These are phyloP conservation scores for Stictonetta naevosa DNA, from an alignment of 2,113 vertebrate species.

Conservation along the genomic window DNA sequence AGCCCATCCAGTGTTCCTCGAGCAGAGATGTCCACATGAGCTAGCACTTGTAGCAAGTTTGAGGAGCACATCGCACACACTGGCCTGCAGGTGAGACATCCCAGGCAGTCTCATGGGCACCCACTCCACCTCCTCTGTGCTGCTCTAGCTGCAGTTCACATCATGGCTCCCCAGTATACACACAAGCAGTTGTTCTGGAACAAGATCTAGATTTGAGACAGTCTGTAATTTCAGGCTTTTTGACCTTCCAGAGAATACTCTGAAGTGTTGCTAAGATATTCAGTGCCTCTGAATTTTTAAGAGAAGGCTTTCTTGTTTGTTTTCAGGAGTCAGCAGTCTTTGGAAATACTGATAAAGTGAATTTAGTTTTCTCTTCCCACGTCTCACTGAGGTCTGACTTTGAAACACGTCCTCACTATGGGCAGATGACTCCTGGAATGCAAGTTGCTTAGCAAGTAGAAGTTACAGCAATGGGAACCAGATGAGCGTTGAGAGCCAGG, in stretches of 20 bases:
- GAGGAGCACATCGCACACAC: background rate
- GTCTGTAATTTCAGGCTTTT: background rate
- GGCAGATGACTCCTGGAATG: background rate
- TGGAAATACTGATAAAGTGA: background rate
- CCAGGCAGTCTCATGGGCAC: accelerated
- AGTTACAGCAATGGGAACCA: background rate
- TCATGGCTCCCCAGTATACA: accelerated
- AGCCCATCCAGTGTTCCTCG: background rate
- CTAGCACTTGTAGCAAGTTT: background rate
- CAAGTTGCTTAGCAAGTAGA: background rate
- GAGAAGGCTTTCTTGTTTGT: background rate
- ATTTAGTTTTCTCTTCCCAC: background rate
- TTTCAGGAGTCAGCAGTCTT: background rate
- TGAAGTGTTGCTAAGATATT: background rate
- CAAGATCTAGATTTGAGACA: background rate
- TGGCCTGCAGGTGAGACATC: background rate
- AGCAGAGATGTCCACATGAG: background rate
- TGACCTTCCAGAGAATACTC: background rate
- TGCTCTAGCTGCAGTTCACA: accelerated
- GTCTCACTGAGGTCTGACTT: background rate
- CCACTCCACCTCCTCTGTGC: background rate
- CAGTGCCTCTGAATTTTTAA: background rate
- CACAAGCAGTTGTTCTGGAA: background rate
- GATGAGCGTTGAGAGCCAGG: background rate
- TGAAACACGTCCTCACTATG: background rate